Percentiles rank a stretch among this genome's conserved stretches.
These are phyloP conservation scores for Portevinia maculata DNA, from an alignment of 2,888 invertebrate species.

Conservation along the genomic window DNA sequence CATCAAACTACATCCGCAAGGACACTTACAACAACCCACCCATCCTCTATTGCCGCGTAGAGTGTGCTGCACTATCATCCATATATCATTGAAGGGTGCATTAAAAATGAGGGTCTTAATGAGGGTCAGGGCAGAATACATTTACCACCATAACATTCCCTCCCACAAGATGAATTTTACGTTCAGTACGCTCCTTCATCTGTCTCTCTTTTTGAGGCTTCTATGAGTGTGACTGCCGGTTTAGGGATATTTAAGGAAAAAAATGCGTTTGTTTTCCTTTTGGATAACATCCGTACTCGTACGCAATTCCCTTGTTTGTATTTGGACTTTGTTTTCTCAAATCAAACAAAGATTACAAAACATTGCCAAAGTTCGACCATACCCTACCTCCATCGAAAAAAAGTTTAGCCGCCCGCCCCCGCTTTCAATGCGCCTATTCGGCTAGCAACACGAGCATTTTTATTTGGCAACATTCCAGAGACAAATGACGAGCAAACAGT, in stretches of 20 bases:
- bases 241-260: slow-evolving; percentile 22
- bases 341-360: slow-evolving; percentile 33
- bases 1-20: slow-evolving; percentile 51
- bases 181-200: background rate
- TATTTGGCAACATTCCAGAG: slow-evolving; percentile 69
- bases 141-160: background rate
- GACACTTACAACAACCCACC: slow-evolving; percentile 23
- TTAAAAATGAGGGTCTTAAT: slow-evolving; percentile 62
- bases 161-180: background rate
- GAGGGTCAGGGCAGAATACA: slow-evolving; percentile 40
- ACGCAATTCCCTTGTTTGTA: slow-evolving; percentile 51
- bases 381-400: slow-evolving; percentile 31
- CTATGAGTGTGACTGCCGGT: slow-evolving; percentile 8
- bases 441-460: slow-evolving; percentile 16
- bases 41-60: slow-evolving; percentile 1
- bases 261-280: slow-evolving; percentile 37
- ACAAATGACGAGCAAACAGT: slow-evolving; percentile 65
- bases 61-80: slow-evolving; percentile 45
- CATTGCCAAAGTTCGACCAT: background rate
- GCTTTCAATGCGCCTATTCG: background rate
- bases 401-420: slow-evolving; percentile 33
- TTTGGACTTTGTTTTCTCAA: slow-evolving; percentile 32
- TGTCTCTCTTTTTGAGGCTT: background rate
- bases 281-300: slow-evolving; percentile 28
- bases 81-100: slow-evolving; percentile 43